Evolutionary conservation across 2,797 vertebrate genomes (phyloP), one percentile per base, ranked within the genome.

Genomic region (Gorsachius magnificus): DNA sequence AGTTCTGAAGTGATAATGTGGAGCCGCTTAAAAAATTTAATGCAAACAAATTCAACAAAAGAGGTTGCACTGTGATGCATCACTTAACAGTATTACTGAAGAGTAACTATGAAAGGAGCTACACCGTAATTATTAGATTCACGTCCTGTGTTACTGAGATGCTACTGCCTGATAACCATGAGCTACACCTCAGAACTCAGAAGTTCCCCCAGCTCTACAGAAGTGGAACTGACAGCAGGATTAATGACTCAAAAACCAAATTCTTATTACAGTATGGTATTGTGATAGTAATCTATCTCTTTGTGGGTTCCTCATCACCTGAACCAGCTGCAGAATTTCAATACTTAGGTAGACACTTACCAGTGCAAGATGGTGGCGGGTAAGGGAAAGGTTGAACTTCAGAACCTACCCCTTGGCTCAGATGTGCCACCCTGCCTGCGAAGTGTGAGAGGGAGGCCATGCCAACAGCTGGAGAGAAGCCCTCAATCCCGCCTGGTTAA

Each of bases 391-490:
- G 14, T 6, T 63, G 83, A 77, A 56, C n/a, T 54, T 56, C 19
- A 75, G 33, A 60, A 35, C 11, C 21, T 25, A 29, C 16, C 11
- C 13, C 26, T 85, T 31, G 9, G 17, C 43, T 57, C 19, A 33
- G 35, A 36, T 29, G 35, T 50, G 58, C 22, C 19, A 33, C 5
- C 6, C 10, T 46, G 18, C 4, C 29, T 1, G 0, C 2, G 2
- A 22, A 87, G 11, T 5, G 19, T 29, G 43, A 38, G 35, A 14
- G 4, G 48, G 20, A 48, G 6, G 31, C 28, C 26, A 10, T 45
- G 19, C 9, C 22, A 66, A 28, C 9, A 79, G 36, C 60, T 45
- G 31, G 29, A 75, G 57, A 60, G 61, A 80, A 90, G 56, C 26
- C 24, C 21, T 72, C 54, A 31, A 14, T 71, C 29, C 16, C 28